These are phyloP conservation scores for Acrocephalus arundinaceus DNA, from an alignment of 2,113 vertebrate genomes.

Conservation along the genomic window DNA sequence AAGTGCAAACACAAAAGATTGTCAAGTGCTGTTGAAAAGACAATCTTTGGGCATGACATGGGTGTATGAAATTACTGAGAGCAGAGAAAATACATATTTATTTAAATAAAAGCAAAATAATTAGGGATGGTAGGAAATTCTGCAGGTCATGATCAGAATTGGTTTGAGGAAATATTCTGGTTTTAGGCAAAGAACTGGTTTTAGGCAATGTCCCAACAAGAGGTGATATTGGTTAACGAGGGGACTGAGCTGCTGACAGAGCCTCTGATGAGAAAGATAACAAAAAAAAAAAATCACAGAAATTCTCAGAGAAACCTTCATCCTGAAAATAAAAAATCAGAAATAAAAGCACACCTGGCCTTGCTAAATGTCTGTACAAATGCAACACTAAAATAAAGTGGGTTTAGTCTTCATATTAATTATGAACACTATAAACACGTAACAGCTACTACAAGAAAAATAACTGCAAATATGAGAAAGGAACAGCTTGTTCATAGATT, in stretches of 20 bases:
- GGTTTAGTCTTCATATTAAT: background rate
- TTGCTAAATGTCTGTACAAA: background rate
- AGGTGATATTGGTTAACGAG: fast-evolving
- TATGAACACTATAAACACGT: background rate
- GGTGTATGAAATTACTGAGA: background rate
- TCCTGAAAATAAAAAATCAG: background rate
- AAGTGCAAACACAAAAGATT: fast-evolving
- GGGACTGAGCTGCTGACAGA: background rate
- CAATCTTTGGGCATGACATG: background rate
- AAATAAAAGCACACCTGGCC: background rate
- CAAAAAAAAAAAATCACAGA: background rate
- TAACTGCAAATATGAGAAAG: background rate
- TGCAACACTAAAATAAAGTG: background rate
- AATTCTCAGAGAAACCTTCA: background rate
- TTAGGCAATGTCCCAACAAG: background rate
- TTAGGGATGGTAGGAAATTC: background rate
- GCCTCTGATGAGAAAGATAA: background rate
- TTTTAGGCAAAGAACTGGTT: no score
- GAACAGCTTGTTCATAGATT: background rate
- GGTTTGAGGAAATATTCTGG: background rate
- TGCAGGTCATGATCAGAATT: background rate
- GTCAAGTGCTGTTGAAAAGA: background rate
- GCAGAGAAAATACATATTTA: fast-evolving
- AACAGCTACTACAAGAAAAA: background rate
- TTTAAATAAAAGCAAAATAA: background rate